These are phyloP conservation scores for Sylvia atricapilla DNA, from an alignment of 2,113 vertebrate genomes.

Conservation along the genomic window DNA sequence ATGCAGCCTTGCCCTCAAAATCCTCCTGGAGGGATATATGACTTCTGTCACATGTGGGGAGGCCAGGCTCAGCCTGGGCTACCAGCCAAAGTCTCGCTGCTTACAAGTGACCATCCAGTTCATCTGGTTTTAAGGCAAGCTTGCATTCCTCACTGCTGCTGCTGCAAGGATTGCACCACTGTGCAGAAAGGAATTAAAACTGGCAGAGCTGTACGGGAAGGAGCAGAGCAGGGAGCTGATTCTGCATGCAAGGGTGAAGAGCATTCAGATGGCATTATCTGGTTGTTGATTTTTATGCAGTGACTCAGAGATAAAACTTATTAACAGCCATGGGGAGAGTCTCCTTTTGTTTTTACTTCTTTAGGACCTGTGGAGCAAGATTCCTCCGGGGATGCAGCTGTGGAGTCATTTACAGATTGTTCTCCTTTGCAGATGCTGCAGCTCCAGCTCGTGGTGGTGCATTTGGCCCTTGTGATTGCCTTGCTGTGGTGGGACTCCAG, in stretches of 20 bases:
- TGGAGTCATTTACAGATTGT: background rate
- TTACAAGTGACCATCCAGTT: background rate
- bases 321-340: background rate
- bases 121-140: background rate
- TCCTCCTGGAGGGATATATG: background rate
- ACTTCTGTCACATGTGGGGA: background rate
- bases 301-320: background rate
- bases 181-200: background rate
- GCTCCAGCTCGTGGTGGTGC: slow-evolving; percentile 40
- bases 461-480: slow-evolving; percentile 52
- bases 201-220: background rate
- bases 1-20: background rate
- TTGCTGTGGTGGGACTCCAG: slow-evolving; percentile 61
- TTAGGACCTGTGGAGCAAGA: background rate
- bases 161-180: background rate
- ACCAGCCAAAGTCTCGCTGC: background rate
- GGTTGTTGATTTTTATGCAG: background rate
- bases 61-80: background rate
- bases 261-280: background rate
- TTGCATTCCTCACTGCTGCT: background rate
- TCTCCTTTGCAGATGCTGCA: slow-evolving; percentile 72
- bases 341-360: background rate
- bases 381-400: background rate
- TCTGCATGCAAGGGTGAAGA: background rate
- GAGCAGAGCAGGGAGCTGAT: background rate